Evolutionary conservation across 2,888 invertebrate genomes (phyloP), one percentile per base, ranked within the genome.

Genomic region (Cyrtodaria siliqua): DNA sequence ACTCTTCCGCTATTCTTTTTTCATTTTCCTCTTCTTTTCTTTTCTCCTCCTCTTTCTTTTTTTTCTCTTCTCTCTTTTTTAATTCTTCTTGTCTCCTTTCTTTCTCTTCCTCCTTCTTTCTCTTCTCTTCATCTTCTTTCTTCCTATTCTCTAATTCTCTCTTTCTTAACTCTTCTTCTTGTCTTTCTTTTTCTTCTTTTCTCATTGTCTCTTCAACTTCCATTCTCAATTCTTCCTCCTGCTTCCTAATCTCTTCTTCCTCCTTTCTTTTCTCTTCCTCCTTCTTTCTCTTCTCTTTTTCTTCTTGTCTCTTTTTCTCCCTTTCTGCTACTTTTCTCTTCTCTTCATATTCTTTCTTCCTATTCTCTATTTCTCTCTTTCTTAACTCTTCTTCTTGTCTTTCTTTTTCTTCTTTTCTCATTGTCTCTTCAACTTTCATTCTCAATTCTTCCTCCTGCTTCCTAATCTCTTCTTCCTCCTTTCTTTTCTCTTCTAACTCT

Each of bases 201-300:
- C 26, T n/a, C 6, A 9, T 53, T 4, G 20, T 9, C n/a, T 24
- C n/a, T 24, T 53, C 9, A 24, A 23, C 62, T 40, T 62, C 68
- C 59, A 29, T 68, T 53, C 57, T 44, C 57, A n/a, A 52, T 47
- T 64, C 55, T 70, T 50, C 50, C 57, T 77, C 67, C 56, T 42
- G 44, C 49, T 67, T 67, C 72, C 52, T 60, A 44, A 57, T 60
- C 33, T 20, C 50, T 20, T 52, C n/a, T 66, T 49, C 44, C 29
- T 60, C 33, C 18, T 47, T 47, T 42, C 61, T 20, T 61, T 47
- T 61, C 20, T 61, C 18, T 18, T 26, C n/a, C 8, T 29, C 12
- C 29, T 12, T 18, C 33, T 33, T 27, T 18, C 12, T 56, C 27
- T 12, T 18, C 18, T 9, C 12, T 12, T 4, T 33, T 14, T 9